Percentiles rank a stretch among this genome's conserved stretches.
Conservation (phyloP, 2,113 vertebrate genomes). For the Larimichthys polyactis region DNA sequence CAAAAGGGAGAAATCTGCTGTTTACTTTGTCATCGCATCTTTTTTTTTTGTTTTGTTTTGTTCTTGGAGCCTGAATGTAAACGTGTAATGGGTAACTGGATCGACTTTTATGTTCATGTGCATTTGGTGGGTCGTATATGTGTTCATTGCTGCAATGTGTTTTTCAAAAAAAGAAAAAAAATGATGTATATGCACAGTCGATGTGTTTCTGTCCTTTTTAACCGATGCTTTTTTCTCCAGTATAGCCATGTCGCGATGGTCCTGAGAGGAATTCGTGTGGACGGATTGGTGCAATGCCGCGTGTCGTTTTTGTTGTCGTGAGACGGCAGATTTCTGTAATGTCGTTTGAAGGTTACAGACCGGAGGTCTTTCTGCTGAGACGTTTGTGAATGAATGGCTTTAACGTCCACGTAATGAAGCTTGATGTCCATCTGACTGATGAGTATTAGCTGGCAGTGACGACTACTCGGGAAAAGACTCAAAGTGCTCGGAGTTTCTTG, state of each 20-base stretch:
- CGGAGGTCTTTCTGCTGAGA: slow-evolving; percentile 33
- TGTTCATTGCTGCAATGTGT: slow-evolving; percentile 78
- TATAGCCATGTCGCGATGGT: slow-evolving; percentile 57
- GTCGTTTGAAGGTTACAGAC: slow-evolving; percentile 33
- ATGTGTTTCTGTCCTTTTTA: slow-evolving; percentile 67
- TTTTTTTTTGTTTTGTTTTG: slow-evolving; percentile 13
- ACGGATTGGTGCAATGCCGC: slow-evolving; percentile 8
- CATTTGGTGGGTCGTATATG: slow-evolving; percentile 72
- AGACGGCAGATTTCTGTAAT: slow-evolving; percentile 16
- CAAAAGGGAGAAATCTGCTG: slow-evolving; percentile 82
- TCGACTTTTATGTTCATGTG: slow-evolving; percentile 63
- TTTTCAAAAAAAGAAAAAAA: slow-evolving; percentile 41
- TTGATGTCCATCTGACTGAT: slow-evolving; percentile 58
- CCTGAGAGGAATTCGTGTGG: slow-evolving; percentile 34
- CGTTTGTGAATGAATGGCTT: slow-evolving; percentile 36
- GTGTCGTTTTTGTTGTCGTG: slow-evolving; percentile 33
- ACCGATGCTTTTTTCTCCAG: slow-evolving; percentile 67
- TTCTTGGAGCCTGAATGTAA: slow-evolving; percentile 82
- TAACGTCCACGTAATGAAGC: slow-evolving; percentile 39
- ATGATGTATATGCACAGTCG: slow-evolving; percentile 72
- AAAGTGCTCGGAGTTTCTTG: slow-evolving; percentile 46
- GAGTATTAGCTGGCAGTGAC: slow-evolving; percentile 40
- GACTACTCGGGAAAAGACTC: slow-evolving; percentile 44
- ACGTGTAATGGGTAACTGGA: slow-evolving; percentile 72
- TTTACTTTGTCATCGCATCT: slow-evolving; percentile 79